Evolutionary conservation across 2,888 invertebrate genomes (phyloP), one percentile per base, ranked within the genome.

Genomic region (Emesis furor): DNA sequence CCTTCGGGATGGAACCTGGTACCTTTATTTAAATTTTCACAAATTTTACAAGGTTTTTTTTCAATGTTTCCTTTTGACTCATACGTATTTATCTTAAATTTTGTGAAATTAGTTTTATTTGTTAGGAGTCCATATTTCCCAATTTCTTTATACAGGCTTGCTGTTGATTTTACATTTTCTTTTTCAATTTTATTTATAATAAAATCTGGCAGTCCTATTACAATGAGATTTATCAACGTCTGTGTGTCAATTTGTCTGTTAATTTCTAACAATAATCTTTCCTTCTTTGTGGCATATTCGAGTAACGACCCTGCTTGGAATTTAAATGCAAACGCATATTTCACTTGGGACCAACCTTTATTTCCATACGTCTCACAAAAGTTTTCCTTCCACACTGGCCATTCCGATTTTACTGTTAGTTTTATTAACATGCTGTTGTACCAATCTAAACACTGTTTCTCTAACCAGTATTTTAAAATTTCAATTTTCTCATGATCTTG

Each of bases 271-370:
- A 24, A 24, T 24, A 24, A 24, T 24, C 24, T 24, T 24, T 24
- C 24, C 24, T 24, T 24, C 24, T 84, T 88, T 67, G 77, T 17
- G 1, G 88, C 88, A 81, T 89, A 88, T 8, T 89, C 86, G 0
- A 84, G 30, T 68, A 88, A 83, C 6, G 82, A 82, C 0, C 85
- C 32, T 32, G 30, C 65, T 65, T 65, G 65, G 32, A 30, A 65
- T 65, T 32, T 82, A 72, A 76, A 86, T 73, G 78, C 17, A 46
- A 81, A 79, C 1, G 86, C 85, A 81, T 84, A 86, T 80, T 79
- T 84, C 3, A 83, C 37, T 59, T 78, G 80, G 0, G 79, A 81
- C 86, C 81, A 85, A 30, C 84, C 84, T 78, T 80, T 82, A 59
- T 77, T 79, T 82, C 73, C 82, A 55, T 68, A 84, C 24, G 78